A percentile compares a stretch with the other conserved stretches of the same genome.
Conservation (phyloP, 2,797 vertebrate genomes). For the Sandelia bainsii region DNA sequence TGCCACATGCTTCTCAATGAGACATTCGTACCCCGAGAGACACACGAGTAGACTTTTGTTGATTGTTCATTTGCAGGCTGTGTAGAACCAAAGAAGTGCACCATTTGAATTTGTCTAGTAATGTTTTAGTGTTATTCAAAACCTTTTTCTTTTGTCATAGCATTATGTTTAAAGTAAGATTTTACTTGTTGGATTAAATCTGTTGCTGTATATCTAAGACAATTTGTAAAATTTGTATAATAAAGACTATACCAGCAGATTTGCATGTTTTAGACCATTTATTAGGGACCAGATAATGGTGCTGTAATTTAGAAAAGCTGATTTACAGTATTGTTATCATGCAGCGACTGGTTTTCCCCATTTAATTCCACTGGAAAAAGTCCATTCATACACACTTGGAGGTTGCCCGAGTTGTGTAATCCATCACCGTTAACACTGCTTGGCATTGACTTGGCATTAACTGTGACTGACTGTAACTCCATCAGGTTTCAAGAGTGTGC, state of each 20-base stretch:
- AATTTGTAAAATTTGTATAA: too few relatives aligned
- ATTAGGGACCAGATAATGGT: too few relatives aligned
- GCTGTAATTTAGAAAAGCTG: too few relatives aligned
- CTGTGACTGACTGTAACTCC: not conserved
- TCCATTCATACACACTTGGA: too few relatives aligned
- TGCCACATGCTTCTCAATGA: not conserved
- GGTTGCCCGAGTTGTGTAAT: too few relatives aligned
- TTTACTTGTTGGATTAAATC: not conserved
- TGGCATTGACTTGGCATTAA: not conserved
- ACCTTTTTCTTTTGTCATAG: not conserved
- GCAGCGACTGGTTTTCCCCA: too few relatives aligned
- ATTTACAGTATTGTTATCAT: too few relatives aligned
- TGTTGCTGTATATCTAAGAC: not conserved
- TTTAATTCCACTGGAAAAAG: too few relatives aligned
- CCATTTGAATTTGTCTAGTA: not conserved
- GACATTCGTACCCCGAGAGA: not conserved
- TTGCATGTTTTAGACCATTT: not conserved
- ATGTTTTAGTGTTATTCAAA: not conserved
- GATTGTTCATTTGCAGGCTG: not conserved
- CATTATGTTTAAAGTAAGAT: too few relatives aligned
- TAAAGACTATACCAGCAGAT: not conserved
- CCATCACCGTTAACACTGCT: too few relatives aligned
- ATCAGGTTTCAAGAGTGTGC: not conserved
- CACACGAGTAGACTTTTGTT: too few relatives aligned
- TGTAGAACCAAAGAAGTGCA: not conserved